phyloP scores from a whole-genome alignment of 2,113 vertebrate genomes.

The Merops nubicus region DNA sequence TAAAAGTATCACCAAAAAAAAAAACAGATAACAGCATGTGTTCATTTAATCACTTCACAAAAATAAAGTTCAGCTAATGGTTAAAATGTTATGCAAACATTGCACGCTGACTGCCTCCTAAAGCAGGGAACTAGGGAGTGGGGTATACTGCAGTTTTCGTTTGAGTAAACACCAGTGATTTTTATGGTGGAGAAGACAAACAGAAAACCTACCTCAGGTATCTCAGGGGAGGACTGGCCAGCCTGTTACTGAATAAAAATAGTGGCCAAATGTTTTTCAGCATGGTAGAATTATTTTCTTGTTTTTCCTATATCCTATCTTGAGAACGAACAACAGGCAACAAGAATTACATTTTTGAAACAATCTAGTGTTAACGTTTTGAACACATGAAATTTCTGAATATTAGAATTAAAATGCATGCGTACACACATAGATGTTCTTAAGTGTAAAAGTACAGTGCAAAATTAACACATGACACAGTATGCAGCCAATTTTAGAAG shows the following conservation, averaged over 20 bases:
- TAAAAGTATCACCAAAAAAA: background rate
- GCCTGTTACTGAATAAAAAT: background rate
- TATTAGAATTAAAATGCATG: background rate
- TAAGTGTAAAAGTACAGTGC: background rate
- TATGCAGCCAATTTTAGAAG: background rate
- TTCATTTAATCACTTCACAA: background rate
- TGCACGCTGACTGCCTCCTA: background rate
- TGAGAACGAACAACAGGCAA: background rate
- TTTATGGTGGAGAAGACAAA: background rate
- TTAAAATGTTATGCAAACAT: background rate
- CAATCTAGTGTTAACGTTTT: background rate
- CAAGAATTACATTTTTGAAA: background rate
- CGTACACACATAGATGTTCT: background rate
- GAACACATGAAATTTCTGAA: background rate
- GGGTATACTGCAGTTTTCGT: background rate
- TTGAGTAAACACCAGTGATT: background rate
- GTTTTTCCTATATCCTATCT: background rate
- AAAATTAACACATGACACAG: background rate
- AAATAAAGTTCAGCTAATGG: background rate
- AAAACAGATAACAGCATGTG: fast-evolving
- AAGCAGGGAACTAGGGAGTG: background rate
- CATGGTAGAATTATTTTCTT: background rate
- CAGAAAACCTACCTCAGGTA: background rate
- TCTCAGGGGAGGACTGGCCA: background rate
- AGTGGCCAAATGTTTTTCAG: background rate